phyloP scores from a whole-genome alignment of 2,113 vertebrate species.

The Microcebus griseorufus region DNA sequence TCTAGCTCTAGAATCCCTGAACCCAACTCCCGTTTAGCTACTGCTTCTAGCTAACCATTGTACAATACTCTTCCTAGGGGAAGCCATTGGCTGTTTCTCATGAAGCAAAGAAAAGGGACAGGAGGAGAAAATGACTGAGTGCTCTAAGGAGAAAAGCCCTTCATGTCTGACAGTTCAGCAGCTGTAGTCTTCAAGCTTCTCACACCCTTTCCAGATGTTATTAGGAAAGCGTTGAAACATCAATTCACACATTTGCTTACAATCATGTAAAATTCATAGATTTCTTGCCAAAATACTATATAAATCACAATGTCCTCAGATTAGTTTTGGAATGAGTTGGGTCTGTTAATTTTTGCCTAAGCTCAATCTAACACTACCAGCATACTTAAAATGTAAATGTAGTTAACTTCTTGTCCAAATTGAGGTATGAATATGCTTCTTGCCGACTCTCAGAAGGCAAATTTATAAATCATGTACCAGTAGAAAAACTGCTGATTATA shows the following conservation, averaged over 20 bases:
- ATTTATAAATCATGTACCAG: background rate
- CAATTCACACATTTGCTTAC: background rate
- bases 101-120: background rate
- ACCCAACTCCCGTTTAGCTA: background rate
- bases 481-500: conserved; percentile 7
- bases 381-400: background rate
- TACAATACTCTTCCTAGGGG: background rate
- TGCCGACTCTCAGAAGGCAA: conserved; percentile 8
- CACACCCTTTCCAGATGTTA: background rate
- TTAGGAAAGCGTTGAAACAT: background rate
- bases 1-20: conserved; percentile 3
- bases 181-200: background rate
- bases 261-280: background rate
- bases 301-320: background rate
- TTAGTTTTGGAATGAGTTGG: background rate
- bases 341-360: conserved; percentile 17
- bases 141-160: background rate
- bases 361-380: background rate
- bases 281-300: conserved; percentile 27
- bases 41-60: background rate
- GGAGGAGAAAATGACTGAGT: background rate
- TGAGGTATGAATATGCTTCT: background rate
- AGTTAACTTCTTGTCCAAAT: background rate
- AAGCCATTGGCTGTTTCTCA: background rate
- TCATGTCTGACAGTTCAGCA: background rate